These are phyloP conservation scores for Nerophis lumbriciformis DNA, from an alignment of 2,113 vertebrate species.

Conservation along the genomic window DNA sequence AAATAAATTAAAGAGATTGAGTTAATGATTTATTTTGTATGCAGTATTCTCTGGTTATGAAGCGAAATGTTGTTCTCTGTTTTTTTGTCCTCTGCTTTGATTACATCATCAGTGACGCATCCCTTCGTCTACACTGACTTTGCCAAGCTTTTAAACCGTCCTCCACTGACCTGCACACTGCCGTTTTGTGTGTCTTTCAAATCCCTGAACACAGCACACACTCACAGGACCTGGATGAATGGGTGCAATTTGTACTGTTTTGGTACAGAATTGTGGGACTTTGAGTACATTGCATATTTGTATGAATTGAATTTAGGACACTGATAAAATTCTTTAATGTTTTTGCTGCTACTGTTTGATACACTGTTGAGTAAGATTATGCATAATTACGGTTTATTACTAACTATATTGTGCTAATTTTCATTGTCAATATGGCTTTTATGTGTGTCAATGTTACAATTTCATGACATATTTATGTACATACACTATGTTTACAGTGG, in stretches of 20 bases:
- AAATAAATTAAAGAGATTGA: not conserved
- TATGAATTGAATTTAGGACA: too few species aligned
- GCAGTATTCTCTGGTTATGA: not conserved
- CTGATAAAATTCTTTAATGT: constrained; percentile 10
- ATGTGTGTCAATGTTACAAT: too few species aligned
- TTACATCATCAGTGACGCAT: constrained; percentile 43
- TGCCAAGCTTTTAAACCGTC: constrained; percentile 48
- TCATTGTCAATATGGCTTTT: too few species aligned
- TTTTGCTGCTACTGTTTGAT: constrained; percentile 22
- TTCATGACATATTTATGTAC: too few species aligned
- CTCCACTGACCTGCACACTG: constrained; percentile 39
- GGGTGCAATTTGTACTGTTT: too few species aligned
- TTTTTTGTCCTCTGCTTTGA: constrained; percentile 25
- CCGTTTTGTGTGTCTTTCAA: constrained; percentile 16
- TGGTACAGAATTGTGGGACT: too few species aligned
- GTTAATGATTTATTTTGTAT: not conserved
- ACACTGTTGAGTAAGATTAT: constrained; percentile 21
- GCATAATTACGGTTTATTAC: constrained; percentile 2
- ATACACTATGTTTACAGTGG: too few species aligned
- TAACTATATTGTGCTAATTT: too few species aligned
- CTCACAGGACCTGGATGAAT: not conserved
- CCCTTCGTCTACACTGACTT: constrained; percentile 32
- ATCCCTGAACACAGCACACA: constrained; percentile 26
- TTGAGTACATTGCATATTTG: too few species aligned
- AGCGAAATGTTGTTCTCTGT: constrained; percentile 9